Percentiles rank a stretch among this genome's conserved stretches.
phyloP scores from a whole-genome alignment of 1,140 invertebrate genomes.

The Trichoplusia ni region DNA sequence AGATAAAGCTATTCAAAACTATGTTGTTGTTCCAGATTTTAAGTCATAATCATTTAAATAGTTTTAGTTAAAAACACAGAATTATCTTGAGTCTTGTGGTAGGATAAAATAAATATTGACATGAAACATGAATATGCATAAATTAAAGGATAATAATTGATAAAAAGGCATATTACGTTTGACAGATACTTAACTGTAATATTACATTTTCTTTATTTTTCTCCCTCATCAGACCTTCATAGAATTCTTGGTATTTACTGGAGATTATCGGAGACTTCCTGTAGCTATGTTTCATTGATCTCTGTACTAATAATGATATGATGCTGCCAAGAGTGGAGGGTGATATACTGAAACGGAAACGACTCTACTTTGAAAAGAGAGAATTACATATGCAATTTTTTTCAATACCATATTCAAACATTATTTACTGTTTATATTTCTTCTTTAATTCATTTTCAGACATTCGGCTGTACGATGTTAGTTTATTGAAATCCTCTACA shows the following conservation, averaged over 20 bases:
- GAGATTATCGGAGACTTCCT: constrained; percentile 73
- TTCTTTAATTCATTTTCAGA: constrained; percentile 68
- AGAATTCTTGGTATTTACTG: constrained; percentile 72
- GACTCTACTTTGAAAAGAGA: neutral
- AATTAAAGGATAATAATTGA: neutral
- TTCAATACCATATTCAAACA: neutral
- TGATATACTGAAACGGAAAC: constrained; percentile 56
- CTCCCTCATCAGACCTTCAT: constrained; percentile 65
- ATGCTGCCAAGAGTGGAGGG: constrained; percentile 67
- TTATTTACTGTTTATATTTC: constrained; percentile 69
- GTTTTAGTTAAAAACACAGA: too few relatives aligned
- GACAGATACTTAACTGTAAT: constrained; percentile 63
- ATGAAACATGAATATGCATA: too few relatives aligned
- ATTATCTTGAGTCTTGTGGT: too few relatives aligned
- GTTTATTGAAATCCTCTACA: constrained; percentile 69
- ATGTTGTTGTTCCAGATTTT: too few relatives aligned
- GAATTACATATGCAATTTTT: neutral
- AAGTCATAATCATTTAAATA: too few relatives aligned
- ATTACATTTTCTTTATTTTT: constrained; percentile 66
- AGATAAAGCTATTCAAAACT: too few relatives aligned
- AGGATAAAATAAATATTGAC: too few relatives aligned
- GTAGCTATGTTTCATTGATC: constrained; percentile 73
- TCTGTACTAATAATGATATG: constrained; percentile 66
- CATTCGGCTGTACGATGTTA: constrained; percentile 61
- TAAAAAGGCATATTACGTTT: neutral